Percentiles rank a stretch among this genome's conserved stretches.
Conservation (phyloP, 2,888 invertebrate species). For the Hydraecia micacea region DNA sequence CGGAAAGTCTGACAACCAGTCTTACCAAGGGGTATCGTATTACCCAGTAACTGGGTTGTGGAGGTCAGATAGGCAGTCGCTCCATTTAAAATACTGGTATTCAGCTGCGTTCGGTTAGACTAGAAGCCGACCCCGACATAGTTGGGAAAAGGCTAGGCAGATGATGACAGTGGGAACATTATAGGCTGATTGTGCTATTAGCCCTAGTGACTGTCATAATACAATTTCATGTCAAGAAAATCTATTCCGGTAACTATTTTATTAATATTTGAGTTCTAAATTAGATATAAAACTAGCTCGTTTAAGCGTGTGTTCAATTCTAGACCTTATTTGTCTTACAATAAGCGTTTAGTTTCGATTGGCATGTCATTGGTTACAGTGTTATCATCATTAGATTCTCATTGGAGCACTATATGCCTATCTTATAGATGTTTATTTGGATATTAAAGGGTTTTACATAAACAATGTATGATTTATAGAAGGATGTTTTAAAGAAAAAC, state of each 20-base stretch:
- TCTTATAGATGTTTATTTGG: conserved; percentile 72
- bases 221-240: not conserved
- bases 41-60: too few species aligned
- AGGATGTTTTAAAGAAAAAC: too few species aligned
- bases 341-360: conserved; percentile 57
- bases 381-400: conserved; percentile 74
- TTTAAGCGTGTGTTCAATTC: conserved; percentile 37
- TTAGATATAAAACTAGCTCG: not conserved
- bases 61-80: too few species aligned
- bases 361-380: conserved; percentile 71
- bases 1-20: too few species aligned
- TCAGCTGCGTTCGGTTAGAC: too few species aligned
- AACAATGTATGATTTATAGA: too few species aligned
- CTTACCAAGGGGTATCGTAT: too few species aligned
- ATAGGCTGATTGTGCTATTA: too few species aligned
- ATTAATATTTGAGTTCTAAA: not conserved
- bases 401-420: conserved; percentile 78
- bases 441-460: conserved; percentile 46
- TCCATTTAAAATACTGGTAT: too few species aligned
- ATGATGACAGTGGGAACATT: too few species aligned
- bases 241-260: not conserved
- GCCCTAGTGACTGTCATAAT: not conserved
- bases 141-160: too few species aligned
- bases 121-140: too few species aligned
- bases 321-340: conserved; percentile 2